Percentiles rank a stretch among this genome's conserved stretches.
Conservation (phyloP, 2,113 vertebrate genomes). For the Hipposideros armiger region DNA sequence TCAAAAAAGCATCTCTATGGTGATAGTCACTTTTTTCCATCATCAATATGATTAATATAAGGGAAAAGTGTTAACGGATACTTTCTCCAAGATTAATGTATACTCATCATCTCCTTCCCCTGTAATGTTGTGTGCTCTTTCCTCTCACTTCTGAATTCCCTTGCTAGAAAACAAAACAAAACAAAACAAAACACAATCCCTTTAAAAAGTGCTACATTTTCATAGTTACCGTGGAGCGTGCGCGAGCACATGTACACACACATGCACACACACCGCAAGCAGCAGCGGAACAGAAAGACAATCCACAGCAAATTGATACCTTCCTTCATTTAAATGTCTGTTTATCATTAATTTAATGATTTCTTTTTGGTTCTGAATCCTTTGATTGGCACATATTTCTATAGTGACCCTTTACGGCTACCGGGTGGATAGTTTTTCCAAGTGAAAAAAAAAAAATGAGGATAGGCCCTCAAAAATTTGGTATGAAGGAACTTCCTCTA, state of each 20-base stretch:
- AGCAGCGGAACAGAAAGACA: background rate
- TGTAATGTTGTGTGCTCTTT: background rate
- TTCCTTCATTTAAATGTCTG: background rate
- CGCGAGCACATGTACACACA: background rate
- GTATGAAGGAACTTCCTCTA: background rate
- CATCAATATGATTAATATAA: background rate
- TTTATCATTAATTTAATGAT: background rate
- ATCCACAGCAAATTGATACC: background rate
- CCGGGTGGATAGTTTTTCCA: background rate
- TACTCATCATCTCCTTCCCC: background rate
- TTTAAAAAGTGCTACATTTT: background rate
- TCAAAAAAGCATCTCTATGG: constrained; percentile 9
- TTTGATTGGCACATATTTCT: background rate
- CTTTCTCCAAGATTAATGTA: background rate
- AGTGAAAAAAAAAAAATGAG: background rate
- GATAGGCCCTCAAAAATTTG: background rate
- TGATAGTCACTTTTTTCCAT: background rate
- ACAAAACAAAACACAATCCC: too few species aligned
- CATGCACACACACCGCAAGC: fast-evolving
- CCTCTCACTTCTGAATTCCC: background rate
- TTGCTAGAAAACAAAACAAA: background rate
- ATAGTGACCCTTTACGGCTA: background rate
- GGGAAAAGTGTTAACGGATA: background rate
- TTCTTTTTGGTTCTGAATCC: background rate
- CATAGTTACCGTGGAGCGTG: background rate